Base-by-base conservation (phyloP, 2,888 invertebrate genomes). In the Nowickia ferox region DNA sequence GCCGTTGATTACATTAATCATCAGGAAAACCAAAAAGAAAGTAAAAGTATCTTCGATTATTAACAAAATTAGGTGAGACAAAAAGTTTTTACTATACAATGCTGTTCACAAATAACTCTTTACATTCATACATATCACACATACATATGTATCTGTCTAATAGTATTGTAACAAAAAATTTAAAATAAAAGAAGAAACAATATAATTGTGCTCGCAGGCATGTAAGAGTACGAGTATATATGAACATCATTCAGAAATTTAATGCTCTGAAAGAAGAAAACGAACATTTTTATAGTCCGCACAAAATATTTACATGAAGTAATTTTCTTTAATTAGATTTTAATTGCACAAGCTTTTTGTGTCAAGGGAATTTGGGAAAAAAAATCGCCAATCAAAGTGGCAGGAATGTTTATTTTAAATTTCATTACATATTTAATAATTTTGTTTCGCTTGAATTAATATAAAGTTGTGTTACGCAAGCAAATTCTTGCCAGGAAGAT, bases 1-100 rank as follows among this genome's bases (percentile, higher is more conserved):
- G 69, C 15, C 42, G 19, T 46, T 69, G 51, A 61, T 69, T 63
- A 75, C 61, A 46, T 69, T 77, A 48, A 42, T 65, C 55, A 48
- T 59, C 22, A 48, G n/a, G 46, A 48, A 71, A 55, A 57, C 30
- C 19, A 9, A 63, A 59, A 74, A 57, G 65, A 80, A 82, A 82
- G 76, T 82, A 82, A 82, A 82, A 82, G 76, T 69, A 38, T 69
- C 69, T 61, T 59, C 19, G 48, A 46, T 69, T 69, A 38, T 51
- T 51, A 22, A 44, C 8, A 17, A 17, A 19, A 75, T 53, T 55
- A 13, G 57, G 46, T 55, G 40, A 46, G 10, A 19, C 11, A 55
- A 55, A 55, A 74, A 53, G 22, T 38, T 75, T 44, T 48, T 30
- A 5, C 1, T 30, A 30, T 30, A 30, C 30, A 55, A 53, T 46